These are phyloP conservation scores for Leptobrachium ailaonicum DNA, from an alignment of 2,113 vertebrate genomes.

Conservation along the genomic window DNA sequence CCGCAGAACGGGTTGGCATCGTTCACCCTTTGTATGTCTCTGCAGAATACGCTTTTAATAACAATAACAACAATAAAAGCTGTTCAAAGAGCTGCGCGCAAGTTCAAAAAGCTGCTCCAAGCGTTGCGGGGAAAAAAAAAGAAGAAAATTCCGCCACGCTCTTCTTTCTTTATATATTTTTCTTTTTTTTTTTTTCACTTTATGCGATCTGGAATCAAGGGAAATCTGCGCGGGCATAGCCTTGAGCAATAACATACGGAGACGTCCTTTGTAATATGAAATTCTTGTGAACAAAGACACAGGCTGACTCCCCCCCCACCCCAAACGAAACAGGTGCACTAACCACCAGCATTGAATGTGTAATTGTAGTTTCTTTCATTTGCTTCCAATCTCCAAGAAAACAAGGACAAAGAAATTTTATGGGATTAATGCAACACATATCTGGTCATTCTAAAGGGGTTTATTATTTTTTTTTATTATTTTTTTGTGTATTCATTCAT, in stretches of 20 bases:
- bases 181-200: constrained; percentile 2
- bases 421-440: neutral
- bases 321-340: constrained; percentile 9
- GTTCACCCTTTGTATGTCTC: too few species aligned
- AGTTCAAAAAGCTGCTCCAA: too few species aligned
- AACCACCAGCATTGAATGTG: neutral
- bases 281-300: neutral
- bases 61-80: too few species aligned
- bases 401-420: neutral
- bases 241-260: neutral
- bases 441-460: too few species aligned
- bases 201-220: neutral
- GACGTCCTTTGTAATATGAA: constrained; percentile 24
- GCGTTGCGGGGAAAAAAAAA: too few species aligned
- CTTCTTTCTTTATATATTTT: too few species aligned
- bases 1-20: too few species aligned
- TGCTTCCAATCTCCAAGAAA: neutral
- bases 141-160: too few species aligned
- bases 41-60: too few species aligned
- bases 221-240: neutral
- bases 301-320: neutral
- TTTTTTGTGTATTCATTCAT: too few species aligned
- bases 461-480: too few species aligned
- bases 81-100: too few species aligned
- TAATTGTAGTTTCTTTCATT: constrained; percentile 18